phyloP scores from a whole-genome alignment of 1,140 invertebrate genomes.

The Musca domestica region DNA sequence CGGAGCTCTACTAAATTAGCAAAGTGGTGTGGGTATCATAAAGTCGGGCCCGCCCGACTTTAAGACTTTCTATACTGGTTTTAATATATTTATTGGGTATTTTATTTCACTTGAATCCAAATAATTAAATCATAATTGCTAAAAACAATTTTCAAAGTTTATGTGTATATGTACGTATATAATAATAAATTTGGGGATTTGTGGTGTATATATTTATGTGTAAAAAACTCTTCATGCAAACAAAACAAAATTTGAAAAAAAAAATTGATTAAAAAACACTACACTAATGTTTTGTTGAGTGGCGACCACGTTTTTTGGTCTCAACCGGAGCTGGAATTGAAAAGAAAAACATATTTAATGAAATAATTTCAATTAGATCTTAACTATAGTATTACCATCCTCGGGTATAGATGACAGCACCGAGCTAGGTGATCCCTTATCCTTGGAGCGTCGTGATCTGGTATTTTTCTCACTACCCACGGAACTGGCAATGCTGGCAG shows the following conservation, averaged over 20 bases:
- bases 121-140: too few species aligned
- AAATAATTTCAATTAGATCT: too few species aligned
- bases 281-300: background rate
- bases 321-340: background rate
- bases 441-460: constrained; percentile 16
- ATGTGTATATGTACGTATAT: too few species aligned
- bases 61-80: too few species aligned
- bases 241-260: background rate
- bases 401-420: constrained; percentile 26
- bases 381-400: constrained; percentile 12
- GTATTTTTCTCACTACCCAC: constrained; percentile 17
- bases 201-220: constrained; percentile 11
- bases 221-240: background rate
- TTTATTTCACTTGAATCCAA: too few species aligned
- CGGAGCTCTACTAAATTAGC: too few species aligned
- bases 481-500: constrained; percentile 27
- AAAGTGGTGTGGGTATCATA: too few species aligned
- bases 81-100: too few species aligned
- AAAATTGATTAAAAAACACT: background rate
- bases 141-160: too few species aligned
- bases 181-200: too few species aligned
- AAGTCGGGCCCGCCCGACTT: too few species aligned
- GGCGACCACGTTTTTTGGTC: constrained; percentile 3
- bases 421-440: constrained; percentile 25
- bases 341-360: background rate